Evolutionary conservation across 2,797 vertebrate species (phyloP).

Genomic region (Karalla daura): DNA sequence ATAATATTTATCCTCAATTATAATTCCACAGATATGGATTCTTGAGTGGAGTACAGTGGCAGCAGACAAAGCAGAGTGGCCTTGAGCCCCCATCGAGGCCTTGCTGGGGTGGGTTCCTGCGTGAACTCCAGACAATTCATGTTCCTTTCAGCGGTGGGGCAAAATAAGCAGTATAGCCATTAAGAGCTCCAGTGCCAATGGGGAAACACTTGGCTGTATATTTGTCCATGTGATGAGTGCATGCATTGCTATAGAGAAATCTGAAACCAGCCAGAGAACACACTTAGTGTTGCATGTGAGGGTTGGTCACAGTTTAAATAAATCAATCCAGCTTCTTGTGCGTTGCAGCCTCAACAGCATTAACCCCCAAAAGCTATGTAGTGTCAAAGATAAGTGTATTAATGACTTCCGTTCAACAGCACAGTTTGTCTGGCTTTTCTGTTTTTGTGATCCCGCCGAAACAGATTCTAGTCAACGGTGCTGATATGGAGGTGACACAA

Average conservation of each 20-base stretch:
- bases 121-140: conserved; percentile 56
- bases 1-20: conserved; percentile 84
- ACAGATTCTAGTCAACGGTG: no score
- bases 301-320: conserved; percentile 65
- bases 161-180: conserved; percentile 80
- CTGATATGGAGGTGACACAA: no score
- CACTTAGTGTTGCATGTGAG: conserved; percentile 59
- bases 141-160: conserved; percentile 56
- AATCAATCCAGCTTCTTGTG: conserved; percentile 35
- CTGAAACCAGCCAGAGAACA: conserved; percentile 56
- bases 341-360: conserved; percentile 11
- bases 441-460: no score
- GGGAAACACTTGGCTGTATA: conserved; percentile 70
- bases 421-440: not conserved
- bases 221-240: conserved; percentile 73
- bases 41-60: conserved; percentile 77
- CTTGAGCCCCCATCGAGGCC: conserved; percentile 54
- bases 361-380: conserved; percentile 30
- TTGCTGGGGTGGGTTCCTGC: conserved; percentile 38
- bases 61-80: conserved; percentile 58
- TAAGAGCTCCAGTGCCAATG: conserved; percentile 65
- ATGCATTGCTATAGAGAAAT: conserved; percentile 57
- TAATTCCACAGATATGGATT: conserved; percentile 80
- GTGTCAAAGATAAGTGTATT: conserved; percentile 46
- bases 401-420: conserved; percentile 33